phyloP scores from a whole-genome alignment of 2,113 vertebrate species.

The Trinectes maculatus region DNA sequence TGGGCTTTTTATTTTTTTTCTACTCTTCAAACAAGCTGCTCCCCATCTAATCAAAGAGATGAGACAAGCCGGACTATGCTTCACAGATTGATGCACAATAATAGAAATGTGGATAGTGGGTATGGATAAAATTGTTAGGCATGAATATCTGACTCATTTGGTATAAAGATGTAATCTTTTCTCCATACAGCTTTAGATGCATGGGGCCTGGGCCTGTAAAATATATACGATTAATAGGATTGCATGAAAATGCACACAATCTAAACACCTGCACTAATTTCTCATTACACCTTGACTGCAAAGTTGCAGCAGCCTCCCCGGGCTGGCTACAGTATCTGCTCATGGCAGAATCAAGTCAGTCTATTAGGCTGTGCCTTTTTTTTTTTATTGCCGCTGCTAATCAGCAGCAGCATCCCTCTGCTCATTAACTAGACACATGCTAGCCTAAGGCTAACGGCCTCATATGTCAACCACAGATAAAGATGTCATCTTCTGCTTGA shows the following conservation, averaged over 20 bases:
- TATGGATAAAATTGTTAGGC: no score
- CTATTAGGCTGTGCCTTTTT: constrained; percentile 25
- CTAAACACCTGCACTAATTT: constrained; percentile 33
- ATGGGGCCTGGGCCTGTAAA: no score
- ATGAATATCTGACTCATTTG: neutral
- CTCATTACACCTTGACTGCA: constrained; percentile 47
- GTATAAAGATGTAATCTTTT: neutral
- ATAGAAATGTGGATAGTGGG: no score
- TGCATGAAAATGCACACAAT: constrained; percentile 18
- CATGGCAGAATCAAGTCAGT: constrained; percentile 39
- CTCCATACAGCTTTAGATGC: no score
- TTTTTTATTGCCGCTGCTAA: constrained; percentile 68
- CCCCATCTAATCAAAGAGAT: neutral
- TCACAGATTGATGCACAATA: neutral
- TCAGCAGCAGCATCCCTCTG: constrained; percentile 76
- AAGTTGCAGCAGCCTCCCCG: constrained; percentile 27
- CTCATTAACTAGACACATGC: constrained; percentile 78
- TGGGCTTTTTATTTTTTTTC: neutral
- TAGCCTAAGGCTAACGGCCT: constrained; percentile 74
- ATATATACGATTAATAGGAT: no score
- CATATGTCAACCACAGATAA: constrained; percentile 77
- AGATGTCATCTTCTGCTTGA: constrained; percentile 79
- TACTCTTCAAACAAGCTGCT: neutral
- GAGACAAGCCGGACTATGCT: neutral
- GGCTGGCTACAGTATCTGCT: constrained; percentile 15